Conservation (phyloP, 2,113 vertebrate genomes). For the Stegastes partitus region DNA sequence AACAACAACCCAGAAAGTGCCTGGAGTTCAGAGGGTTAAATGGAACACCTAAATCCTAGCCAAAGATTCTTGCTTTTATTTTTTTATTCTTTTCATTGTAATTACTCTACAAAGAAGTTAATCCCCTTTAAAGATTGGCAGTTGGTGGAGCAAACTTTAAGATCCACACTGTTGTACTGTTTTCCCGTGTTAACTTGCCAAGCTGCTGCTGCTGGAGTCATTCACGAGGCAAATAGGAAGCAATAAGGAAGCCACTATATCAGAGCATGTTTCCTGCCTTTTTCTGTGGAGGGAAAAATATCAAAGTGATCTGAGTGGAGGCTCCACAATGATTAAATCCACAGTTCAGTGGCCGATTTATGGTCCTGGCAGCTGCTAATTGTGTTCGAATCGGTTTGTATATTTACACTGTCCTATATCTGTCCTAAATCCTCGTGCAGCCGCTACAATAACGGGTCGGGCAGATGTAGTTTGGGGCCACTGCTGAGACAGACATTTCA, state of each 20-base stretch:
- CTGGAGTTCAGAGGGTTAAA: no score
- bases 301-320: neutral
- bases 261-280: slow-evolving; percentile 67
- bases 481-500: slow-evolving; percentile 72
- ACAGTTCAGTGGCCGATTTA: neutral
- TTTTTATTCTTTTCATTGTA: slow-evolving; percentile 1
- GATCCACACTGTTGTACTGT: neutral
- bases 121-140: slow-evolving; percentile 13
- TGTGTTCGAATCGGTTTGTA: slow-evolving; percentile 6
- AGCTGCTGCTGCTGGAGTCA: slow-evolving; percentile 44
- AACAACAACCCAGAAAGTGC: no score
- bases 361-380: neutral
- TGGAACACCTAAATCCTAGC: no score
- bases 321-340: slow-evolving; percentile 30
- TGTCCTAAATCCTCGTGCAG: slow-evolving; percentile 65
- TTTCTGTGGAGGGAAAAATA: slow-evolving; percentile 17
- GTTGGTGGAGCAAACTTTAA: slow-evolving; percentile 10
- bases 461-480: slow-evolving; percentile 62
- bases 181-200: slow-evolving; percentile 39
- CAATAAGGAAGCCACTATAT: slow-evolving; percentile 76
- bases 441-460: slow-evolving; percentile 60
- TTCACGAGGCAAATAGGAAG: slow-evolving; percentile 74
- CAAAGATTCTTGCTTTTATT: neutral
- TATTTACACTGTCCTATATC: slow-evolving; percentile 14
- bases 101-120: slow-evolving; percentile 12